Evolutionary conservation across 2,888 invertebrate genomes (phyloP).

Genomic region (Acrobeloides nanus): DNA sequence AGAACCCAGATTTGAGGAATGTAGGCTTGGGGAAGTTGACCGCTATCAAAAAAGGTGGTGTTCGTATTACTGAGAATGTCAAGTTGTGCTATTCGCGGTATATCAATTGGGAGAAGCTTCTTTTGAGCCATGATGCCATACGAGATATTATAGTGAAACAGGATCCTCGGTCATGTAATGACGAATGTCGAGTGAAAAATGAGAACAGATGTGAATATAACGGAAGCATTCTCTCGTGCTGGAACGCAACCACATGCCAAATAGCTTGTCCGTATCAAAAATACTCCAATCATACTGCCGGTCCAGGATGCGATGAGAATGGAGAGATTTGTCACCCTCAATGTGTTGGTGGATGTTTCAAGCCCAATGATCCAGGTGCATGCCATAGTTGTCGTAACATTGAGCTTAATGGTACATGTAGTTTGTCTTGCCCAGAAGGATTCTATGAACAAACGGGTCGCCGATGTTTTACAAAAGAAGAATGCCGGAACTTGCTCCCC

Average conservation of each 20-base stretch:
- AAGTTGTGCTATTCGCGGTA: slow-evolving; percentile 80
- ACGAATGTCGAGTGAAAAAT: slow-evolving; percentile 14
- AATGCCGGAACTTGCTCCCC: slow-evolving; percentile 61
- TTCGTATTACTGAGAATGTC: slow-evolving; percentile 83
- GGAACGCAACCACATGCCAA: slow-evolving; percentile 74
- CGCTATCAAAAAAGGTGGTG: slow-evolving; percentile 70
- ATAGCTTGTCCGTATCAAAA: slow-evolving; percentile 46
- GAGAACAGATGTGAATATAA: slow-evolving; percentile 10
- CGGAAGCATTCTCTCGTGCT: slow-evolving; percentile 61
- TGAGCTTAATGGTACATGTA: slow-evolving; percentile 58
- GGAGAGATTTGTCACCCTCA: slow-evolving; percentile 66
- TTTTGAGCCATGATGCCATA: slow-evolving; percentile 41
- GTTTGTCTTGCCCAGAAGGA: slow-evolving; percentile 24
- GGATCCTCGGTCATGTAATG: no score
- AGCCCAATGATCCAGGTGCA: slow-evolving; percentile 52
- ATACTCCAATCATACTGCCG: slow-evolving; percentile 9
- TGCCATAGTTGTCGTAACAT: slow-evolving; percentile 78
- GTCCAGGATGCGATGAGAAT: slow-evolving; percentile 20
- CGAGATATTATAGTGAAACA: no score
- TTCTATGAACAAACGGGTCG: slow-evolving; percentile 64
- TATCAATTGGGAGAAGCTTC: slow-evolving; percentile 72
- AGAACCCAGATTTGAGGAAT: slow-evolving; percentile 62
- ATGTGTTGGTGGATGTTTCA: slow-evolving; percentile 79
- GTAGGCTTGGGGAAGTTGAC: slow-evolving; percentile 63
- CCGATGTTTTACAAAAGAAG: slow-evolving; percentile 71